Conservation (phyloP, 2,113 vertebrate genomes). For the Saguinus midas region DNA sequence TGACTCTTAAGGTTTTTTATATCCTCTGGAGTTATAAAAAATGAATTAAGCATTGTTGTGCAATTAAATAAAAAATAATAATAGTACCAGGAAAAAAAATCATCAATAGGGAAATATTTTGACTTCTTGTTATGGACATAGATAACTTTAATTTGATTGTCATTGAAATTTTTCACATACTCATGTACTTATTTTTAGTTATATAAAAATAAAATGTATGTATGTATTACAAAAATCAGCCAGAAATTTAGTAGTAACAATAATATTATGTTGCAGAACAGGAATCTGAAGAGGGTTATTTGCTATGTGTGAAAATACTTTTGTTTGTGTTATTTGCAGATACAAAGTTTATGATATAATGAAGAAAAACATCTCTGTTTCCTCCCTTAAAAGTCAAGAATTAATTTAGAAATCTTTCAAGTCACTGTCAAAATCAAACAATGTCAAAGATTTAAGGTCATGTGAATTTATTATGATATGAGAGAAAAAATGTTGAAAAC, state of each 20-base stretch:
- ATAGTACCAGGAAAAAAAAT: not conserved
- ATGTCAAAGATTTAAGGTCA: constrained; percentile 40
- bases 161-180: not conserved
- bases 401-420: not conserved
- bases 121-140: not conserved
- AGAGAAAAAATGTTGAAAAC: constrained; percentile 48
- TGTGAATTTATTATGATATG: not conserved
- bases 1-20: not conserved
- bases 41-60: not conserved
- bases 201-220: not conserved
- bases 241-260: not conserved
- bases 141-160: not conserved
- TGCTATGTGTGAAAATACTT: not conserved
- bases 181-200: not conserved
- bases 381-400: not conserved
- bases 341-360: not conserved
- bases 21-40: not conserved
- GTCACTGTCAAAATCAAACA: not conserved
- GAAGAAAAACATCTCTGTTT: not conserved
- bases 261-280: not conserved
- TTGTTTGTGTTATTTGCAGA: not conserved
- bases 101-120: not conserved
- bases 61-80: not conserved
- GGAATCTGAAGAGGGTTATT: not conserved
- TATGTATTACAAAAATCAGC: not conserved